A percentile compares a stretch with the other conserved stretches of the same genome.
Evolutionary conservation across 2,888 invertebrate species (phyloP).

Genomic region (Syrphus vitripennis): DNA sequence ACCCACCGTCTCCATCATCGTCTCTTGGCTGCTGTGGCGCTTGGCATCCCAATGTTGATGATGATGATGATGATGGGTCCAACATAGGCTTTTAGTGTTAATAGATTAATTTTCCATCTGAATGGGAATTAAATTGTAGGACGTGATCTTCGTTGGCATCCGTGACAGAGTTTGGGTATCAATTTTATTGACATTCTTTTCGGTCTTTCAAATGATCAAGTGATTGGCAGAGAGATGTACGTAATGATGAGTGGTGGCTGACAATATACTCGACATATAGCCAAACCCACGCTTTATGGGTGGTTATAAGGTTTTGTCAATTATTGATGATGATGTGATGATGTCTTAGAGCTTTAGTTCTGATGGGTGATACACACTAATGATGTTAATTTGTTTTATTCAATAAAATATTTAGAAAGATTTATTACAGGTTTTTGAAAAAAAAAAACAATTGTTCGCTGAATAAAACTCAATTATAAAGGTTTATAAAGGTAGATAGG

Average conservation of each 20-base stretch:
- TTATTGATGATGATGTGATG: background rate
- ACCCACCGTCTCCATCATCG: background rate
- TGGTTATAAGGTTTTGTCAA: background rate
- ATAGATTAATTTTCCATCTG: constrained; percentile 66
- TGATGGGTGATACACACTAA: too few species aligned
- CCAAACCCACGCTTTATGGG: background rate
- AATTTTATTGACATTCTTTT: constrained; percentile 57
- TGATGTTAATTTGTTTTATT: background rate
- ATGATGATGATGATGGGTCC: constrained; percentile 31
- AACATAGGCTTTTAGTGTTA: constrained; percentile 71
- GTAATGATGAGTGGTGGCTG: constrained; percentile 1
- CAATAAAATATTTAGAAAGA: background rate
- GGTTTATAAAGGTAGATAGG: too few species aligned
- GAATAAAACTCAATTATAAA: too few species aligned
- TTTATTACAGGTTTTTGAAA: background rate
- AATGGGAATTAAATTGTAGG: constrained; percentile 65
- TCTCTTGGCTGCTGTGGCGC: constrained; percentile 35
- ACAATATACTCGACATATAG: background rate
- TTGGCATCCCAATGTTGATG: constrained; percentile 7
- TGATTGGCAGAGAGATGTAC: background rate
- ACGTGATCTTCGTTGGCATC: constrained; percentile 64
- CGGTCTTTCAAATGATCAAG: constrained; percentile 54
- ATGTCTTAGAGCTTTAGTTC: too few species aligned
- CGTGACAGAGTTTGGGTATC: constrained; percentile 57
- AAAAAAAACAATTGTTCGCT: too few species aligned